Evolutionary conservation across 2,113 vertebrate genomes (phyloP).

Genomic region (Rutilus rutilus): DNA sequence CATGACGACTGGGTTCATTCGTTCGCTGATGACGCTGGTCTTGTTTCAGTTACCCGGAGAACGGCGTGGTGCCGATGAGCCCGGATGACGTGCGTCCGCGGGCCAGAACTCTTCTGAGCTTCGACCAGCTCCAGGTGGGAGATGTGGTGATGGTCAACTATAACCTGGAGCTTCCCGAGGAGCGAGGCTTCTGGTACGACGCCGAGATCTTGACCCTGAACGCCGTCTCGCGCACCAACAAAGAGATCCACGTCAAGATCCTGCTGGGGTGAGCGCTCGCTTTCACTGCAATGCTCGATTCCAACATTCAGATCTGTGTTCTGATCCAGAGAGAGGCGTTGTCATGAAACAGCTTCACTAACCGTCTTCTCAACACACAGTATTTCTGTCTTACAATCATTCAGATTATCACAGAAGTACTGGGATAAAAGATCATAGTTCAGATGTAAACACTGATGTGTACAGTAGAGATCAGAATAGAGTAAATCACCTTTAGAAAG

Average conservation of each 20-base stretch:
- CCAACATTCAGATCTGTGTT: no score
- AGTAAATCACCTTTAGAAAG: no score
- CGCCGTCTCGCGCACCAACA: slow-evolving; percentile 92
- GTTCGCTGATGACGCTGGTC: not conserved
- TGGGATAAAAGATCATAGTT: no score
- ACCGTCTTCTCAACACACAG: no score
- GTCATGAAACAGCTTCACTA: no score
- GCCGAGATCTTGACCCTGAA: slow-evolving; percentile 88
- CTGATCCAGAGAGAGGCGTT: no score
- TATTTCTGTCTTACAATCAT: no score
- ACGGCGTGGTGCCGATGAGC: slow-evolving; percentile 88
- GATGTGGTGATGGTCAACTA: slow-evolving; percentile 94
- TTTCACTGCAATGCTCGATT: no score
- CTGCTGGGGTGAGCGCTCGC: slow-evolving; percentile 83
- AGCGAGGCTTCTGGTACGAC: slow-evolving; percentile 98
- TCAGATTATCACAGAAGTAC: no score
- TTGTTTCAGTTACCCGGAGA: slow-evolving; percentile 89
- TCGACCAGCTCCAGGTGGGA: slow-evolving; percentile 87
- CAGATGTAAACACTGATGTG: no score
- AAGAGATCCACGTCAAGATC: slow-evolving; percentile 93
- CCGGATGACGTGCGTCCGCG: slow-evolving; percentile 85
- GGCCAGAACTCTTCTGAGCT: slow-evolving; percentile 86
- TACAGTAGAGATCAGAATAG: no score
- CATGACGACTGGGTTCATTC: not conserved
- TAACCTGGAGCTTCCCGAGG: slow-evolving; percentile 92